Conservation (phyloP, 2,797 vertebrate genomes). For the Calcarius lapponicus region DNA sequence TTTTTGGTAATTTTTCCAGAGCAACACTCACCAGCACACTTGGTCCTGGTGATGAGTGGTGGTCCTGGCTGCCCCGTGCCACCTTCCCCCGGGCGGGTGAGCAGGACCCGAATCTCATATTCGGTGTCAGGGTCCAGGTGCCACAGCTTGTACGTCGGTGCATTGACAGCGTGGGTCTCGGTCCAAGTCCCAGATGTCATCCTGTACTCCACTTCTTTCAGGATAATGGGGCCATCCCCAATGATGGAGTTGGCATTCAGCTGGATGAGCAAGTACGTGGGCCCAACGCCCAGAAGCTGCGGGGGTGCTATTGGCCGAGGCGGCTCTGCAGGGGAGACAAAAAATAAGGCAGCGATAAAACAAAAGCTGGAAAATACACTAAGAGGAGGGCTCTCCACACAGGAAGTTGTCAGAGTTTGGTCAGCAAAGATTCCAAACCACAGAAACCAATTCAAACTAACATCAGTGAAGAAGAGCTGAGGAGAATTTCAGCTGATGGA, state of each 20-base stretch:
- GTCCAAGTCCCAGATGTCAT: slow-evolving; percentile 98
- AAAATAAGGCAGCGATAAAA: neutral
- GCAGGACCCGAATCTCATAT: slow-evolving; percentile 93
- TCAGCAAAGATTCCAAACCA: neutral
- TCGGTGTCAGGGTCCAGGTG: slow-evolving; percentile 97
- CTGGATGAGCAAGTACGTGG: slow-evolving; percentile 95
- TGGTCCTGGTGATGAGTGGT: slow-evolving; percentile 93
- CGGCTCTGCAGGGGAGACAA: slow-evolving; percentile 81
- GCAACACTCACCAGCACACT: slow-evolving; percentile 89
- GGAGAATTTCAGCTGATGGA: neutral
- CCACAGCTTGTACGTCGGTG: slow-evolving; percentile 96
- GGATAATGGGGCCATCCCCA: slow-evolving; percentile 94
- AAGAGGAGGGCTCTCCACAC: neutral
- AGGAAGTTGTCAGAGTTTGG: neutral
- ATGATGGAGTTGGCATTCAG: slow-evolving; percentile 98
- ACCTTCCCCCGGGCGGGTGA: slow-evolving; percentile 94
- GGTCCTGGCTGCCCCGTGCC: slow-evolving; percentile 94
- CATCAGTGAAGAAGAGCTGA: neutral
- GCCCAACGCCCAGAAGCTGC: slow-evolving; percentile 92
- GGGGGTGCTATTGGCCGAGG: slow-evolving; percentile 96
- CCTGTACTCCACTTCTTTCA: slow-evolving; percentile 96
- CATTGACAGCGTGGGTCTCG: slow-evolving; percentile 95
- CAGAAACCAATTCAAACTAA: neutral
- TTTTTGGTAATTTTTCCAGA: neutral
- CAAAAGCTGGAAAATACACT: neutral